Conservation (phyloP, 2,113 vertebrate genomes). For the Hypanus sabinus region DNA sequence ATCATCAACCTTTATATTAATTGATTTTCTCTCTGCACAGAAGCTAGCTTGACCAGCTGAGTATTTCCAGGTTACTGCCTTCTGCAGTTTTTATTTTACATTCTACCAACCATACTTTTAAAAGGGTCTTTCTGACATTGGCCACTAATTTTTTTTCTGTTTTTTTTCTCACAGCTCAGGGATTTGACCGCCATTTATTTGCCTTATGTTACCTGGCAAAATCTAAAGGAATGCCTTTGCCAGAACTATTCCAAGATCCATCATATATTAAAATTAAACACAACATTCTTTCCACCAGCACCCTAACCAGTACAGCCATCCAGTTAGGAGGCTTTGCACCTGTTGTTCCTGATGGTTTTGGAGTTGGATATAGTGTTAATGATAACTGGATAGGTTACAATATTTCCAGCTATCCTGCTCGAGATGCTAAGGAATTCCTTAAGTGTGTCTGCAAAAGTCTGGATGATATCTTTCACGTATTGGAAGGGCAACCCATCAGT, state of each 20-base stretch:
- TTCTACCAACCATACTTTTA: background rate
- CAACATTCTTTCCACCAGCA: conserved; percentile 92
- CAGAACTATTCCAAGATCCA: conserved; percentile 71
- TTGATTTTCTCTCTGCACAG: too few species aligned
- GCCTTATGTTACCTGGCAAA: conserved; percentile 67
- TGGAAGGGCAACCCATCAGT: conserved; percentile 70
- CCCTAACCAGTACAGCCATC: conserved; percentile 74
- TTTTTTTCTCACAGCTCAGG: conserved; percentile 69
- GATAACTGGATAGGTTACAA: conserved; percentile 85
- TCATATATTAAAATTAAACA: conserved; percentile 80
- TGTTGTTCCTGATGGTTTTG: conserved; percentile 84
- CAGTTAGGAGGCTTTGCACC: conserved; percentile 82
- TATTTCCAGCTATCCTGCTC: conserved; percentile 74
- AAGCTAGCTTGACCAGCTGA: too few species aligned
- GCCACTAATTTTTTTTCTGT: background rate
- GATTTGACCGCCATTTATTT: conserved; percentile 91
- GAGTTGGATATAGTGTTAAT: conserved; percentile 75
- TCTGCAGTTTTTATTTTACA: too few species aligned
- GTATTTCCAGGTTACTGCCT: too few species aligned
- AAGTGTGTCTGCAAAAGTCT: conserved; percentile 75
- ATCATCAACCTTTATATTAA: too few species aligned
- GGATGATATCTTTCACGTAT: conserved; percentile 78
- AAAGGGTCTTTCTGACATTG: background rate
- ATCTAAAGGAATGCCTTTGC: conserved; percentile 59
- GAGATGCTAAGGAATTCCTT: conserved; percentile 75